Conservation (phyloP, 2,888 invertebrate species). For the Eucera pruinosa region DNA sequence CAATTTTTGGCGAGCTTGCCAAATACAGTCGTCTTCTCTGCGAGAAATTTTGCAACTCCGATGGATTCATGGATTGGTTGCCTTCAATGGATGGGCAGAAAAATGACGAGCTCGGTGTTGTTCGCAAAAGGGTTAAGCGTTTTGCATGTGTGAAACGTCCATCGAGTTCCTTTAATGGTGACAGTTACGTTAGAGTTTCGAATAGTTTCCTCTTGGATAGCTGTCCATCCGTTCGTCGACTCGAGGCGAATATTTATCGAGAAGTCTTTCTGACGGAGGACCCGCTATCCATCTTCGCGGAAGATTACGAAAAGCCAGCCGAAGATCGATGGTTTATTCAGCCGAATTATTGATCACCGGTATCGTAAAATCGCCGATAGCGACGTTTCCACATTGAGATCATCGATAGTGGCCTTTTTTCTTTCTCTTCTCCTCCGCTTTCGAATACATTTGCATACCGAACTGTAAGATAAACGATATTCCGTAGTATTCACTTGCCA, state of each 20-base stretch:
- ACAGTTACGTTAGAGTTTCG: constrained; percentile 6
- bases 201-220: constrained; percentile 15
- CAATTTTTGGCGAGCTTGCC: too few relatives aligned
- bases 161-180: constrained; percentile 28
- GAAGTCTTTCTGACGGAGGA: not conserved
- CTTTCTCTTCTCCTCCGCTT: not conserved
- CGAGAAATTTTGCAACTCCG: too few relatives aligned
- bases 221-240: constrained; percentile 10
- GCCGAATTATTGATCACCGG: not conserved
- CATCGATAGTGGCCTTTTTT: not conserved
- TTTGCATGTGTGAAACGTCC: constrained; percentile 2
- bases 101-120: not conserved
- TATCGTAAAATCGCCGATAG: constrained; percentile 9
- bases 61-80: too few relatives aligned
- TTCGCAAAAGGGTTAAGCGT: too few relatives aligned
- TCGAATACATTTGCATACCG: too few relatives aligned
- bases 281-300: not conserved
- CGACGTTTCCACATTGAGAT: not conserved
- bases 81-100: too few relatives aligned
- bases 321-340: not conserved
- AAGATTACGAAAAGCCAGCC: constrained; percentile 9
- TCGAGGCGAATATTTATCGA: constrained; percentile 34
- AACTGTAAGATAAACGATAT: too few relatives aligned
- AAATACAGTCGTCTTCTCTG: too few relatives aligned
- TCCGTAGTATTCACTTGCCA: too few relatives aligned